Base-by-base conservation (phyloP, 2,888 invertebrate genomes). In the Vannuccia rotundouncinata region DNA sequence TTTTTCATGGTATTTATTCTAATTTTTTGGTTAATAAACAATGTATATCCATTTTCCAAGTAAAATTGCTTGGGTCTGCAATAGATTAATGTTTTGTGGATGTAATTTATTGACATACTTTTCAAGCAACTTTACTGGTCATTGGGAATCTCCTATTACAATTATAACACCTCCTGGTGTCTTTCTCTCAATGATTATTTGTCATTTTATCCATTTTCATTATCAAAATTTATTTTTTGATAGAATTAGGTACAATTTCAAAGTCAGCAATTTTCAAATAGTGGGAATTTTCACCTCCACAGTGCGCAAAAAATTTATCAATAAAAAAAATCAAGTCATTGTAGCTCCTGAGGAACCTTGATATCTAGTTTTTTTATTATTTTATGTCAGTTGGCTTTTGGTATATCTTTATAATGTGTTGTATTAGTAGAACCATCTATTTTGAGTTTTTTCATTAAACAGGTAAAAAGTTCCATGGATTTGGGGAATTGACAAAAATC, bases 361-460 rank as follows among this genome's bases (percentile, higher is more conserved):
- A 66, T 22, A 66, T 66, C 66, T 66, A 66, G 66, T 66, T 17
- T 66, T 66, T 66, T 66, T 27, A 27, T 66, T 66, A 66, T 66
- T 66, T 66, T 66, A 17, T 22, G 66, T 22, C 13, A 27, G 66
- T 66, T 27, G 22, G 66, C 66, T 66, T 66, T 66, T 66, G 66
- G 2, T 66, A 66, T 17, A 66, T 66, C 66, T 66, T 66, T 66
- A 66, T 66, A 66, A 66, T 66, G 66, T 5, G 66, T 66, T 66
- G 66, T 66, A 66, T 66, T 66, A 66, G 66, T 27, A 27, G 22
- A 27, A 66, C 25, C 66, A 22, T 66, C 66, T 66, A 66, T 66
- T 66, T 66, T 66, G 66, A 66, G 25, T 66, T 66, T 66, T 66
- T 66, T 66, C 22, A 66, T 66, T 66, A 66, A 66, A 66, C 66